Evolutionary conservation across 2,888 invertebrate genomes (phyloP), one percentile per base, ranked within the genome.

Genomic region (Podabrus alpinus): DNA sequence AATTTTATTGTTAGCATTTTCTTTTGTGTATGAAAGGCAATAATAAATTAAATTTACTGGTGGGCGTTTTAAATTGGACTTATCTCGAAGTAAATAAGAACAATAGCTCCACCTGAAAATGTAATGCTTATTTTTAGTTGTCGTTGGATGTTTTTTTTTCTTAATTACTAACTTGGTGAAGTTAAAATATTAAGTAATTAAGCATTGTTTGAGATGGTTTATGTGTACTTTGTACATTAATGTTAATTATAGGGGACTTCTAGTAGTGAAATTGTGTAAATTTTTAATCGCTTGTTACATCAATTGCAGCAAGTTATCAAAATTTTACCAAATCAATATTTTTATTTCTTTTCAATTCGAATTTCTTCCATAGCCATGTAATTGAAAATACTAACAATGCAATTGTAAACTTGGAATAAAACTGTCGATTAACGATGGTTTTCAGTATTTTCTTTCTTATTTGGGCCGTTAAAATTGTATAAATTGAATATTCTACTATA

Each of bases 41-140:
- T 19, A 29, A 29, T 68, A 68, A 70, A 59, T 68, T 68, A 67
- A 71, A 71, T 66, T 62, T 66, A 60, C 60, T 67, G 64, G 72
- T 72, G 5, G 72, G 72, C 45, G 72, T 24, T 45, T 15, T 64
- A 68, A 72, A 72, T 72, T 72, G 72, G 45, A 59, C 59, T 66
- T 66, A 71, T 71, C 71, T 71, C 15, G 21, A 66, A 66, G 17
- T 45, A 64, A 70, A 62, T 64, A 70, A 67, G 59, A 13, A 13
- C 21, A 21, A 67, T 29, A 21, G 72, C 68, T 67, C 66, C 71
- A 71, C 71, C 71, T 71, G 71, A 67, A 67, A 24, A 25, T 71
- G 73, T 73, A 69, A 69, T 73, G 59, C 66, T 66, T 69, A 73
- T 71, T 71, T 71, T 69, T 73, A 73, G 73, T 19, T 59, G 29